Percentiles rank a stretch among this genome's conserved stretches.
These are phyloP conservation scores for Palythoa caribaeorum DNA, from an alignment of 92 coral and sea anemone species.

Conservation along the genomic window DNA sequence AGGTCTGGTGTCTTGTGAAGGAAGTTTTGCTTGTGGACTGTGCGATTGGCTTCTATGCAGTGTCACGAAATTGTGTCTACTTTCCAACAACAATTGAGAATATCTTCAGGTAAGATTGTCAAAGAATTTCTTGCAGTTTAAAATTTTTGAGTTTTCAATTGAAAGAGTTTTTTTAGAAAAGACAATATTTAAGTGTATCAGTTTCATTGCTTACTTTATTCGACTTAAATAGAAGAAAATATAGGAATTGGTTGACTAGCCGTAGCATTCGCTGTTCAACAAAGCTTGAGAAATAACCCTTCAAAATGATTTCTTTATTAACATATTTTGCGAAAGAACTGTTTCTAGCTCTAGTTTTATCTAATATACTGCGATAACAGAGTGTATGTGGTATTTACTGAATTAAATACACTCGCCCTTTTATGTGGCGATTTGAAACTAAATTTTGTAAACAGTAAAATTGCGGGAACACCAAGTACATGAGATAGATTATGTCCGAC, in stretches of 20 bases:
- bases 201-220: background rate
- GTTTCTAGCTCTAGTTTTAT: conserved; percentile 35
- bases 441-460: conserved; percentile 5
- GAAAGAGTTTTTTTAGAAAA: background rate
- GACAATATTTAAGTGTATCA: background rate
- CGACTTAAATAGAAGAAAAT: background rate
- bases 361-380: conserved; percentile 1
- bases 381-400: background rate
- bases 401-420: conserved; percentile 5
- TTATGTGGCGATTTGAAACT: background rate
- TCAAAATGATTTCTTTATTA: background rate
- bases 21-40: background rate
- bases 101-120: conserved; percentile 9
- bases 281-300: background rate
- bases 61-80: background rate
- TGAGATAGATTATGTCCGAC: background rate
- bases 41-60: background rate
- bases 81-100: background rate
- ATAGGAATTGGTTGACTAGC: background rate
- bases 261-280: background rate
- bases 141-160: background rate
- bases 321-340: background rate
- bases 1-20: conserved; percentile 1
- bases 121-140: background rate
- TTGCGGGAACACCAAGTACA: background rate